Evolutionary conservation across 2,113 vertebrate genomes (phyloP).

Genomic region (Pogonocichla stellata): DNA sequence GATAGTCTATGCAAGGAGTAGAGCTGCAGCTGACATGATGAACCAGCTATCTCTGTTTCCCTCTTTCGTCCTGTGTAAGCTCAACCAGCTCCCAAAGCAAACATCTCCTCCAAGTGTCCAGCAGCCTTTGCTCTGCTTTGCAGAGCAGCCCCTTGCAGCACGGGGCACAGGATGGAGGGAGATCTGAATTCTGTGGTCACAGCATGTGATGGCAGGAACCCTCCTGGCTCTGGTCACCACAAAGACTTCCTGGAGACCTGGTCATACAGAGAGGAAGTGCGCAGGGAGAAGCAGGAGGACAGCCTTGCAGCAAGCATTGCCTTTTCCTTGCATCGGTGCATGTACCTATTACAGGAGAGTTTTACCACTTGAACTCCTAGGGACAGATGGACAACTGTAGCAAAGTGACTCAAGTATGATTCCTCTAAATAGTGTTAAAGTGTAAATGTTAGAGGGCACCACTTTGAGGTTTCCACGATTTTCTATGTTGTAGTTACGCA

Average conservation of each 20-base stretch:
- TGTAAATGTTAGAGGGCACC: neutral
- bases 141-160: neutral
- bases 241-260: neutral
- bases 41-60: neutral
- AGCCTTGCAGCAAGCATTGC: neutral
- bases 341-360: neutral
- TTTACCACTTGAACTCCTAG: neutral
- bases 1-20: neutral
- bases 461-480: neutral
- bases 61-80: neutral
- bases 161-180: fast-evolving
- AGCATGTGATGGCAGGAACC: neutral
- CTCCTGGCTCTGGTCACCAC: neutral
- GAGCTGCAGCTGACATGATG: neutral
- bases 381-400: neutral
- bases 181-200: neutral
- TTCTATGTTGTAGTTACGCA: fast-evolving
- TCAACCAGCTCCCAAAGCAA: neutral
- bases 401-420: neutral
- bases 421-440: neutral
- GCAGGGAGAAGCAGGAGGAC: neutral
- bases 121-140: neutral
- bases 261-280: neutral
- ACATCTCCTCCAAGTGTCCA: neutral
- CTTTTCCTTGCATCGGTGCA: fast-evolving